phyloP scores from a whole-genome alignment of 2,797 vertebrate species.

The Periophthalmus magnuspinnatus region DNA sequence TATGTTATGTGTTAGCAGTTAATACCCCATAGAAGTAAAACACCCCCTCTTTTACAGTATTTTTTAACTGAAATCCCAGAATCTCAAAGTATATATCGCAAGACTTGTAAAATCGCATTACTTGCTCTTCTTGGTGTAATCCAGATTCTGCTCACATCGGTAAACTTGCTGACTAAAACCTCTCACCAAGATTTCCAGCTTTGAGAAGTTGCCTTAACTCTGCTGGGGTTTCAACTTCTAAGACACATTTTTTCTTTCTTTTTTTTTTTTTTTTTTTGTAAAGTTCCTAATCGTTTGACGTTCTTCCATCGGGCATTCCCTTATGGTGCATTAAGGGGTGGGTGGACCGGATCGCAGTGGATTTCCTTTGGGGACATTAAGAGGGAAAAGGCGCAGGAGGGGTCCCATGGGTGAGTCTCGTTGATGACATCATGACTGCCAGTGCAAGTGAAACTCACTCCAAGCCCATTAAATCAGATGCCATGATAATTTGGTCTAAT shows the following conservation, averaged over 20 bases:
- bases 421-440: constrained; percentile 59
- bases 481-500: constrained; percentile 75
- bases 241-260: constrained; percentile 23
- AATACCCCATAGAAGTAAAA: too few species aligned
- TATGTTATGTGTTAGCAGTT: too few species aligned
- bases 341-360: constrained; percentile 59
- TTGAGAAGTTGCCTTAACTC: constrained; percentile 31
- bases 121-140: neutral
- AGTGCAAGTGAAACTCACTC: constrained; percentile 44
- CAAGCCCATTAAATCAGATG: constrained; percentile 73
- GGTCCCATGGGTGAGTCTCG: constrained; percentile 38
- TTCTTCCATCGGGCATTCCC: constrained; percentile 57
- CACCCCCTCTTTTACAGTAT: constrained; percentile 41
- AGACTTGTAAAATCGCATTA: neutral
- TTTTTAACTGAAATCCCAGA: constrained; percentile 77
- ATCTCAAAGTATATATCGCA: constrained; percentile 54
- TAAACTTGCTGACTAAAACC: neutral
- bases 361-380: constrained; percentile 57
- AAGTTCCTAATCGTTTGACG: constrained; percentile 22
- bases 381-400: constrained; percentile 59
- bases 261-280: constrained; percentile 32
- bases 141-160: neutral
- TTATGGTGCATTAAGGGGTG: constrained; percentile 41
- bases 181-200: constrained; percentile 39
- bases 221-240: too few species aligned